Conservation (phyloP, 2,888 invertebrate species). For the Chymomyza fuscimana region DNA sequence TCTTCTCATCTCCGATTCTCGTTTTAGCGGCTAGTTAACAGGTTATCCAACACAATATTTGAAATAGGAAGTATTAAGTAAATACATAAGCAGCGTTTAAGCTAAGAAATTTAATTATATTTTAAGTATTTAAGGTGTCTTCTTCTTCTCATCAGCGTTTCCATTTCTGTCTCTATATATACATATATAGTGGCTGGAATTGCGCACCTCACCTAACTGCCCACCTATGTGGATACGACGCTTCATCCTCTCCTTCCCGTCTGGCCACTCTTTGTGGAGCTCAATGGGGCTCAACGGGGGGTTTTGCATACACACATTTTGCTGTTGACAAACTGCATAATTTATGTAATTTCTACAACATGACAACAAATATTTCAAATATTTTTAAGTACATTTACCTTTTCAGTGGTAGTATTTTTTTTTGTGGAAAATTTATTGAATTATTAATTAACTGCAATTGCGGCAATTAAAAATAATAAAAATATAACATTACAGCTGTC, state of each 20-base stretch:
- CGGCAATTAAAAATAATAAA: constrained; percentile 19
- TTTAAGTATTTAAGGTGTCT: too few relatives aligned
- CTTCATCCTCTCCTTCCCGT: too few relatives aligned
- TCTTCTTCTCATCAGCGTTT: too few relatives aligned
- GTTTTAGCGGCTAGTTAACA: too few relatives aligned
- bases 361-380: constrained; percentile 55
- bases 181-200: too few relatives aligned
- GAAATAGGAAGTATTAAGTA: too few relatives aligned
- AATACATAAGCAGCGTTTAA: too few relatives aligned
- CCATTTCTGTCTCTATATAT: too few relatives aligned
- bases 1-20: too few relatives aligned
- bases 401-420: constrained; percentile 37
- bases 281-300: background rate
- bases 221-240: background rate
- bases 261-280: background rate
- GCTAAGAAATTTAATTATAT: too few relatives aligned
- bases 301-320: background rate
- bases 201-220: background rate
- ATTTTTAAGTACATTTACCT: constrained; percentile 41
- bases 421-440: constrained; percentile 58
- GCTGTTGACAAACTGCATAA: constrained; percentile 42
- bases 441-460: constrained; percentile 71
- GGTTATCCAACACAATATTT: too few relatives aligned
- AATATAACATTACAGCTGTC: constrained; percentile 67
- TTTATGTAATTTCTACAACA: constrained; percentile 38